Percentiles rank a stretch among this genome's conserved stretches.
Evolutionary conservation across 2,888 invertebrate genomes (phyloP).

Genomic region (Morpho achilles): DNA sequence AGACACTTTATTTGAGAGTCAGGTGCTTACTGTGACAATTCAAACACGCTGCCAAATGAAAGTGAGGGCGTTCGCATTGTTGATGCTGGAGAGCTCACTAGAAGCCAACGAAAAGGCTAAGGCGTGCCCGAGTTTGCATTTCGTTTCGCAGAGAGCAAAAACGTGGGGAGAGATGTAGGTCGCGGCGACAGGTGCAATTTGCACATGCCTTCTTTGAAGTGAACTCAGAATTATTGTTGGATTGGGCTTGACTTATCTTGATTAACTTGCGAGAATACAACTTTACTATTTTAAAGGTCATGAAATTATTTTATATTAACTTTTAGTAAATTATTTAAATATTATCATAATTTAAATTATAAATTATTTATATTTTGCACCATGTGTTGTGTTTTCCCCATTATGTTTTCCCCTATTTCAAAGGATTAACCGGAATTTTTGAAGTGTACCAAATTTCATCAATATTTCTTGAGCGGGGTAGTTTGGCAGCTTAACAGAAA

Average conservation of each 20-base stretch:
- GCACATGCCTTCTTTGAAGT: constrained; percentile 28
- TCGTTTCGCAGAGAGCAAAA: constrained; percentile 53
- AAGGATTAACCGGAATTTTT: no score
- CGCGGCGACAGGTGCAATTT: constrained; percentile 61
- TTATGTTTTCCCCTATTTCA: no score
- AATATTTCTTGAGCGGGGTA: no score
- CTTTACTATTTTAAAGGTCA: no score
- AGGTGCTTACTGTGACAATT: constrained; percentile 12
- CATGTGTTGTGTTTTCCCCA: no score
- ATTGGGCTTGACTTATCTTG: background rate
- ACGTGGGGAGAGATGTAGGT: constrained; percentile 67
- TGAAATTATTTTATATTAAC: no score
- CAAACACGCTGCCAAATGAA: constrained; percentile 45
- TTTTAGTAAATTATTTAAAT: no score
- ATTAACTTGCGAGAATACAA: background rate
- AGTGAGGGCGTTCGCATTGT: constrained; percentile 71
- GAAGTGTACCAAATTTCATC: no score
- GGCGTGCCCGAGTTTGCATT: constrained; percentile 40
- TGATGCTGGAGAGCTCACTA: constrained; percentile 61
- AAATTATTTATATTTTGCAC: no score
- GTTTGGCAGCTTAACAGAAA: no score
- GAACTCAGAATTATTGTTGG: background rate
- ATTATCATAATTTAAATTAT: no score
- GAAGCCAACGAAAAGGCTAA: constrained; percentile 62
- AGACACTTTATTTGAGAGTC: constrained; percentile 3